Evolutionary conservation across 1,140 invertebrate genomes (phyloP).

Genomic region (Pantala flavescens): DNA sequence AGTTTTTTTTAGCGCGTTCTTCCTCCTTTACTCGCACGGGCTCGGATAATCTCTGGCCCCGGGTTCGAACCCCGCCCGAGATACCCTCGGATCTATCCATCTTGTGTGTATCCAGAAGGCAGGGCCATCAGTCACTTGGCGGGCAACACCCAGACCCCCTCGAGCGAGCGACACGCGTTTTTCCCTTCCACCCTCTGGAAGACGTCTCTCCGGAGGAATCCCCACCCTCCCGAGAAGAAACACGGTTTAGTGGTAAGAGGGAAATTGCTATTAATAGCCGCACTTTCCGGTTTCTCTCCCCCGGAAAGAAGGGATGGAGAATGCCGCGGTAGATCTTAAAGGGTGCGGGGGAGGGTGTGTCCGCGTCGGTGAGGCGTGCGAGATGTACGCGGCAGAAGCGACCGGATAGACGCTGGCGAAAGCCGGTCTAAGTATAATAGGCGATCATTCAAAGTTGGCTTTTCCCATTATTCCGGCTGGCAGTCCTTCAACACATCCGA

Average conservation of each 20-base stretch:
- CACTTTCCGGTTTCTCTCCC: background rate
- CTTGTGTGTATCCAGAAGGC: background rate
- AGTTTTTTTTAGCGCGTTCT: no score
- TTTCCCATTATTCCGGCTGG: background rate
- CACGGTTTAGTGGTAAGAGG: background rate
- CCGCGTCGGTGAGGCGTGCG: background rate
- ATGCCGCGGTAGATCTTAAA: no score
- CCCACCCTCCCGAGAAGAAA: background rate
- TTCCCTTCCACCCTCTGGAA: background rate
- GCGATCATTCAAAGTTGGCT: background rate
- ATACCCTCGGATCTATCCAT: background rate
- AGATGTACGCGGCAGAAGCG: background rate
- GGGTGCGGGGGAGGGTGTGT: no score
- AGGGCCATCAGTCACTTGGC: background rate
- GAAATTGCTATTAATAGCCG: background rate
- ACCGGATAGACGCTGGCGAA: background rate
- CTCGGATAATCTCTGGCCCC: background rate
- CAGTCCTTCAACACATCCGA: background rate
- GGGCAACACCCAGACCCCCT: background rate
- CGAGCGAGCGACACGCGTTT: background rate
- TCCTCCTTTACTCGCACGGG: no score
- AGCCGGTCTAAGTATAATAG: constrained; percentile 2
- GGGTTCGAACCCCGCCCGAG: background rate
- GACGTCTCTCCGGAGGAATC: background rate
- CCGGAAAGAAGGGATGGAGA: background rate